Percentiles rank a stretch among this genome's conserved stretches.
Conservation (phyloP, 2,888 invertebrate genomes). For the Flexamia atlantica region DNA sequence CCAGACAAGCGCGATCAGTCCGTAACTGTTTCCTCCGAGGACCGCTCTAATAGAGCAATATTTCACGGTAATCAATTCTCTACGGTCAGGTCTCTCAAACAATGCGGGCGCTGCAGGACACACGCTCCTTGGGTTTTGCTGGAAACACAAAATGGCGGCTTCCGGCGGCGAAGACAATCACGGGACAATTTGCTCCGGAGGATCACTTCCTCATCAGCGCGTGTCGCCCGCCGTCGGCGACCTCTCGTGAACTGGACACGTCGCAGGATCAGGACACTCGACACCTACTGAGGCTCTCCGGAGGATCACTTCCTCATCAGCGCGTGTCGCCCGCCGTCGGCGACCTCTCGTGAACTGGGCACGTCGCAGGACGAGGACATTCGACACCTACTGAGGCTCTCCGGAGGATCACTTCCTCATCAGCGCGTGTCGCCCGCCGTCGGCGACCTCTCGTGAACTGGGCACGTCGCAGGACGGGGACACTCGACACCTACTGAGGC, state of each 20-base stretch:
- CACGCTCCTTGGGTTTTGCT: conserved; percentile 47
- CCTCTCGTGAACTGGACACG: background rate
- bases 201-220: conserved; percentile 46
- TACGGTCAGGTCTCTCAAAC: conserved; percentile 35
- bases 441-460: background rate
- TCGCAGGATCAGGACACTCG: no score
- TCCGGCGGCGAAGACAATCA: conserved; percentile 35
- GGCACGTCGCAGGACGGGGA: background rate
- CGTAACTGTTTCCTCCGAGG: conserved; percentile 2
- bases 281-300: no score
- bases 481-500: no score
- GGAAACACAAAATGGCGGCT: conserved; percentile 57
- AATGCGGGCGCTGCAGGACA: conserved; percentile 22
- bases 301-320: conserved; percentile 44
- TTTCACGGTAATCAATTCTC: conserved; percentile 43
- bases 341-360: background rate
- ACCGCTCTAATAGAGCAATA: conserved; percentile 27
- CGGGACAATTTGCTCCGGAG: conserved; percentile 37
- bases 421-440: conserved; percentile 15
- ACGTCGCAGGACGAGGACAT: background rate
- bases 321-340: background rate
- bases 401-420: conserved; percentile 38
- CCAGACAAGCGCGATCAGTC: background rate
- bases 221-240: background rate
- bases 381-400: no score